phyloP scores from a whole-genome alignment of 2,113 vertebrate genomes.

The Cyprinodon tularosa region DNA sequence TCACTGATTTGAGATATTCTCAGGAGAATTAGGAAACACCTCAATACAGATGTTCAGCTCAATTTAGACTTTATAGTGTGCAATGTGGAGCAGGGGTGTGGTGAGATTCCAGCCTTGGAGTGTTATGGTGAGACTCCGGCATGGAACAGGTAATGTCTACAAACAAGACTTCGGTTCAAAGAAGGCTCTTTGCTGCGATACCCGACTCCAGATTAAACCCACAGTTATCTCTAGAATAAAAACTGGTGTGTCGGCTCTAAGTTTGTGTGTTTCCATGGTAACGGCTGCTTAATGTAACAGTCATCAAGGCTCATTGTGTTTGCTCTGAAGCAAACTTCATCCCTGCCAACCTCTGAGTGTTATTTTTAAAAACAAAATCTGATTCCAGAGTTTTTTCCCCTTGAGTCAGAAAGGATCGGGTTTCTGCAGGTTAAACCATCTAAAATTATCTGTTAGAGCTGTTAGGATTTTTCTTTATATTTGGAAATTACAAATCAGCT shows the following conservation, averaged over 20 bases:
- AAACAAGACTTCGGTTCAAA: neutral
- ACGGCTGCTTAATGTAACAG: slow-evolving; percentile 12
- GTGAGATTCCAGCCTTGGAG: neutral
- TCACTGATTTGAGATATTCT: neutral
- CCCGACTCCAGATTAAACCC: neutral
- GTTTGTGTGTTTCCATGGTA: slow-evolving; percentile 28
- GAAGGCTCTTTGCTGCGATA: neutral
- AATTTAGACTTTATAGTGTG: neutral
- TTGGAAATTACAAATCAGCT: neutral
- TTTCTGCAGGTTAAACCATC: neutral
- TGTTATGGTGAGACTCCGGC: neutral
- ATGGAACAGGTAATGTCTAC: neutral
- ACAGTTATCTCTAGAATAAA: neutral
- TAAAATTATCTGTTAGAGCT: neutral
- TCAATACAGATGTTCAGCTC: neutral
- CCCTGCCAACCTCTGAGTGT: neutral
- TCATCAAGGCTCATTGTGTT: neutral
- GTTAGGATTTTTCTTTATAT: neutral
- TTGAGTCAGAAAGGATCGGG: neutral
- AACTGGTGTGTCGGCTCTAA: neutral
- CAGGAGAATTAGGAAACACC: neutral
- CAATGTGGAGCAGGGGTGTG: neutral
- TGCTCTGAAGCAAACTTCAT: slow-evolving; percentile 6
- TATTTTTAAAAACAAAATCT: neutral
- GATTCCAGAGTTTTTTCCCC: neutral